A percentile compares a stretch with the other conserved stretches of the same genome.
Conservation (phyloP, 1,140 invertebrate species). For the Diploscapter pachys region DNA sequence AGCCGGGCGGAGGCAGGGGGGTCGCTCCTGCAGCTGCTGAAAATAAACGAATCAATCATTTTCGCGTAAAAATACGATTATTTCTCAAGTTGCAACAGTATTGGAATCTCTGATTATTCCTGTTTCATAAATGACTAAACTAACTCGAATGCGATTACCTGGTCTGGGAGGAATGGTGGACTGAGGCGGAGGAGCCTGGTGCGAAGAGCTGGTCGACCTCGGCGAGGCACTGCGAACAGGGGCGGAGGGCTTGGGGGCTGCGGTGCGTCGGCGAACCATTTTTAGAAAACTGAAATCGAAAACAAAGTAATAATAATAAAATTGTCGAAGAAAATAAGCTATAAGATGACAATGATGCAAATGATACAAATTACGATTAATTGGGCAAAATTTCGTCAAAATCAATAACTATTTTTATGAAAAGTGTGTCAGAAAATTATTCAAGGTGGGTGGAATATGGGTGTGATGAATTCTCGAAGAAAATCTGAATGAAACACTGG, state of each 20-base stretch:
- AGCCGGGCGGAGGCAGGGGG: slow-evolving; percentile 23
- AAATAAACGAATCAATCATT: background rate
- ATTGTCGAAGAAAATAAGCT: background rate
- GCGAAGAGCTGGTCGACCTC: background rate
- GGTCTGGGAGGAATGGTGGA: slow-evolving; percentile 28
- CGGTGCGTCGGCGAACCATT: slow-evolving; percentile 39
- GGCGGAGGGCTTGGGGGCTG: slow-evolving; percentile 36
- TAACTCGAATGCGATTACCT: background rate
- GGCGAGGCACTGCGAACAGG: slow-evolving; percentile 31
- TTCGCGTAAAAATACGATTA: background rate
- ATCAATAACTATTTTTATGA: too few relatives aligned
- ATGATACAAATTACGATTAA: too few relatives aligned
- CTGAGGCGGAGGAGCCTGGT: slow-evolving; percentile 25
- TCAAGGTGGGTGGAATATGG: too few relatives aligned
- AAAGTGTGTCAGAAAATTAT: too few relatives aligned
- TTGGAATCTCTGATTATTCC: too few relatives aligned
- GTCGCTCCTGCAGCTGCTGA: slow-evolving; percentile 18
- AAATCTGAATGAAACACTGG: too few relatives aligned
- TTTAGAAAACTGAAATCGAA: slow-evolving; percentile 19
- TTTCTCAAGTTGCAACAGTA: background rate
- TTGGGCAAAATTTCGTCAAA: too few relatives aligned
- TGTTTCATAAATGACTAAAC: too few relatives aligned
- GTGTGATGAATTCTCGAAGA: too few relatives aligned
- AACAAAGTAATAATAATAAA: slow-evolving; percentile 17
- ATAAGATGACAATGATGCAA: background rate